A percentile compares a stretch with the other conserved stretches of the same genome.
Conservation (phyloP, 2,797 vertebrate species). For the Geotrypetes seraphini region DNA sequence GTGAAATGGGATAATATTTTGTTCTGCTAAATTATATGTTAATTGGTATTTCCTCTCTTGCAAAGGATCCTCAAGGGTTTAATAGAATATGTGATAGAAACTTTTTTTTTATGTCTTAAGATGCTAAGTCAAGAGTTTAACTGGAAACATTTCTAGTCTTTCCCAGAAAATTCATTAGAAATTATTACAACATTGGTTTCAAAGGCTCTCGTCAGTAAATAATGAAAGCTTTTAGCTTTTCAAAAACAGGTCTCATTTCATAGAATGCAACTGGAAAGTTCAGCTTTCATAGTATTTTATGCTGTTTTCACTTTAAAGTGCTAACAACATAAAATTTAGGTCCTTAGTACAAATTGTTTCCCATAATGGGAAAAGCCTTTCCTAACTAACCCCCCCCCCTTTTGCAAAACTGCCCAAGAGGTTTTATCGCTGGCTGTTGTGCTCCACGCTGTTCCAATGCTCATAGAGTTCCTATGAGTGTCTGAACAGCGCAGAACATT, state of each 20-base stretch:
- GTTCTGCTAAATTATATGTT: slow-evolving; percentile 71
- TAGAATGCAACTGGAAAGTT: accelerated
- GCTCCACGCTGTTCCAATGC: no score
- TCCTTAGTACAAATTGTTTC: no score
- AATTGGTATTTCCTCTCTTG: slow-evolving; percentile 74
- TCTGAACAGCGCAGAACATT: no score
- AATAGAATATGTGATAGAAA: slow-evolving; percentile 62
- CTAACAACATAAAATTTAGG: no score
- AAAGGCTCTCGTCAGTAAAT: slow-evolving; percentile 38
- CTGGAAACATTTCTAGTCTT: slow-evolving; percentile 48
- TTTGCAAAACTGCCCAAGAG: no score
- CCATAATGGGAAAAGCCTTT: no score
- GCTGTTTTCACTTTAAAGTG: no score
- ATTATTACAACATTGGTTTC: slow-evolving; percentile 23
- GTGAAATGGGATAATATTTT: slow-evolving; percentile 74
- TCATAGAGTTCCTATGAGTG: no score
- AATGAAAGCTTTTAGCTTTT: slow-evolving; percentile 24
- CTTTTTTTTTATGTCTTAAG: slow-evolving; percentile 41
- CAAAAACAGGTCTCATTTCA: slow-evolving; percentile 12
- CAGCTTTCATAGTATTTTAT: no score
- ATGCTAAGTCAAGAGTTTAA: slow-evolving; percentile 52
- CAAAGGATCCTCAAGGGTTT: slow-evolving; percentile 69
- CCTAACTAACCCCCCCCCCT: no score
- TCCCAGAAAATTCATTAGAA: slow-evolving; percentile 53
- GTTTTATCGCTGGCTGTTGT: no score